A percentile compares a stretch with the other conserved stretches of the same genome.
Evolutionary conservation across 2,888 invertebrate species (phyloP).

Genomic region (Eupelmus urozonus): DNA sequence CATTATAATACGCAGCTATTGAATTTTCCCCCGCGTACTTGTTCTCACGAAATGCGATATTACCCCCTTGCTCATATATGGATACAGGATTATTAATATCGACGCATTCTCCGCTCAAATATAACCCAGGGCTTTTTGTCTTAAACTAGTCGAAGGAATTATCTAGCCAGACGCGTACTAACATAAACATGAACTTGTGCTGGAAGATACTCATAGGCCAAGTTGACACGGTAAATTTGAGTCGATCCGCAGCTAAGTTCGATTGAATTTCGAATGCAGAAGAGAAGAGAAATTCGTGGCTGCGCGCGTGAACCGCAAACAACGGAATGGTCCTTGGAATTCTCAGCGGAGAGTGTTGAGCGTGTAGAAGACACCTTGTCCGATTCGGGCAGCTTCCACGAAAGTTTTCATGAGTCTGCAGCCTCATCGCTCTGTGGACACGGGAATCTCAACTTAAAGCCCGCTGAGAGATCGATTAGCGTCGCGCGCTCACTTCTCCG

Average conservation of each 20-base stretch:
- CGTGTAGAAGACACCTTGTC: background rate
- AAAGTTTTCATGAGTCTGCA: background rate
- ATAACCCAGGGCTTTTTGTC: too few species aligned
- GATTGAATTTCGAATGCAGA: conserved; percentile 38
- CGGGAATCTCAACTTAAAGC: too few species aligned
- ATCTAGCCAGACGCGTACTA: background rate
- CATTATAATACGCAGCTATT: too few species aligned
- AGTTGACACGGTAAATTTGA: conserved; percentile 37
- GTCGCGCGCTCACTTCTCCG: too few species aligned
- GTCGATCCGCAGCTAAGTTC: conserved; percentile 13
- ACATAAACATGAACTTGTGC: background rate
- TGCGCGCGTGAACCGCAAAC: conserved; percentile 24
- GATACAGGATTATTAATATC: too few species aligned
- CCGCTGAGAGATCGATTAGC: too few species aligned
- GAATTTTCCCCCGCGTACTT: too few species aligned
- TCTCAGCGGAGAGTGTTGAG: background rate
- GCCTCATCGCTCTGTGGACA: too few species aligned
- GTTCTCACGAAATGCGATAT: too few species aligned
- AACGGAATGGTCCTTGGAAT: conserved; percentile 30
- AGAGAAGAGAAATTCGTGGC: background rate
- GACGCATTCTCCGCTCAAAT: too few species aligned
- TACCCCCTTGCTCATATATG: too few species aligned
- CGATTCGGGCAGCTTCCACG: background rate
- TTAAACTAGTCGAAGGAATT: too few species aligned
- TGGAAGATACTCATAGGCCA: conserved; percentile 12